A percentile compares a stretch with the other conserved stretches of the same genome.
These are phyloP conservation scores for Lamellibrachia columna DNA, from an alignment of 2,888 invertebrate species.

Conservation along the genomic window DNA sequence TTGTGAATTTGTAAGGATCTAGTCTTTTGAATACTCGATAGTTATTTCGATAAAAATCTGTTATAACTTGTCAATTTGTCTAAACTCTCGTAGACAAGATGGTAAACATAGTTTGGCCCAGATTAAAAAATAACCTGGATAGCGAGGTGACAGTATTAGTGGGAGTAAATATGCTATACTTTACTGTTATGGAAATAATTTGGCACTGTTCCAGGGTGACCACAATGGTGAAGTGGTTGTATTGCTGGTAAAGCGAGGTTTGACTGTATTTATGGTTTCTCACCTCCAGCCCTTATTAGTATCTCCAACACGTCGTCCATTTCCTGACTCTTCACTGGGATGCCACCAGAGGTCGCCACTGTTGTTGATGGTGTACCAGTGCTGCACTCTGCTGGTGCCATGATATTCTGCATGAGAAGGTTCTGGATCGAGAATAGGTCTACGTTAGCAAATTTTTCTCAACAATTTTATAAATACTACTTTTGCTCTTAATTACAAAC, in stretches of 20 bases:
- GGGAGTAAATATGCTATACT: no score
- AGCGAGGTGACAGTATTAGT: no score
- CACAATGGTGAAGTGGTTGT: no score
- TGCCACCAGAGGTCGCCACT: not conserved
- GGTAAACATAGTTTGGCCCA: no score
- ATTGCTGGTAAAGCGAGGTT: not conserved
- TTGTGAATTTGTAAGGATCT: not conserved
- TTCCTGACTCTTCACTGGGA: slow-evolving; percentile 75
- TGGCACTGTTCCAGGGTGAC: no score
- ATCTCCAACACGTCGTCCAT: slow-evolving; percentile 94
- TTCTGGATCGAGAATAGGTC: not conserved
- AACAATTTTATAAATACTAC: not conserved
- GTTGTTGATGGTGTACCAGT: not conserved
- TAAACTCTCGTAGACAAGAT: no score
- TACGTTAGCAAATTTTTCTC: not conserved
- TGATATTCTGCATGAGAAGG: not conserved
- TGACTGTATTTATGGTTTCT: slow-evolving; percentile 27
- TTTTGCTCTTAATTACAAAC: not conserved
- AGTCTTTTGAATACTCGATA: not conserved
- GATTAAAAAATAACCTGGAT: no score
- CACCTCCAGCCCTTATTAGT: slow-evolving; percentile 85
- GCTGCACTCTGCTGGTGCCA: not conserved
- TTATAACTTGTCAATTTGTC: no score
- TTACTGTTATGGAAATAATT: no score
- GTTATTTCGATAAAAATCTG: no score